Percentiles rank a stretch among this genome's conserved stretches.
Evolutionary conservation across 2,113 vertebrate genomes (phyloP).

Genomic region (Lepus americanus): DNA sequence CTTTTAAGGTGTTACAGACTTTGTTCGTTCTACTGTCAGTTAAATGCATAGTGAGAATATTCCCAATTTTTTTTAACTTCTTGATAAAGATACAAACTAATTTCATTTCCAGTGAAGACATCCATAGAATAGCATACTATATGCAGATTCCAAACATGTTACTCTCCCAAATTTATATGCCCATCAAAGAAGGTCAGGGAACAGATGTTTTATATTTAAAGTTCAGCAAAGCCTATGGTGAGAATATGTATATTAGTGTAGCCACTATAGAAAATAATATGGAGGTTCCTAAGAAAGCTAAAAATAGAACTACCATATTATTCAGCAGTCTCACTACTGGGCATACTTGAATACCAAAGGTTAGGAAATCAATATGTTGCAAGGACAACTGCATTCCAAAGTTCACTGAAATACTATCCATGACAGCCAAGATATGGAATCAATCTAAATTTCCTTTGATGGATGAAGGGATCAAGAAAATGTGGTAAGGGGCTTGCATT

Average conservation of each 20-base stretch:
- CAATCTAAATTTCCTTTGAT: not conserved
- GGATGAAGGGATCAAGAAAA: not conserved
- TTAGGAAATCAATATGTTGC: not conserved
- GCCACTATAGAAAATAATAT: not conserved
- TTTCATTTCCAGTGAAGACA: not conserved
- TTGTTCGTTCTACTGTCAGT: not conserved
- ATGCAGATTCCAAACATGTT: not conserved
- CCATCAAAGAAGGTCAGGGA: not conserved
- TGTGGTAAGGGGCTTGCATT: not conserved
- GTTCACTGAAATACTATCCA: not conserved
- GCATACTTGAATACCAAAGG: not conserved
- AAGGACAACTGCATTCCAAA: not conserved
- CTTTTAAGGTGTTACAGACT: not conserved
- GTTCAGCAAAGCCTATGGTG: not conserved
- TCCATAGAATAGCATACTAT: not conserved
- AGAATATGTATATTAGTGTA: not conserved
- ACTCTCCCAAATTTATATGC: not conserved
- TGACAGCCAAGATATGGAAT: not conserved
- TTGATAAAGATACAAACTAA: not conserved
- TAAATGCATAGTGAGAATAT: not conserved
- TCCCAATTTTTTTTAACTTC: not conserved
- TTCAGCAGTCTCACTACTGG: not conserved
- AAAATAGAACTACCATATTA: not conserved
- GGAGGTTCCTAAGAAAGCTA: not conserved
- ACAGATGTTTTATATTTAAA: slow-evolving; percentile 3